A percentile compares a stretch with the other conserved stretches of the same genome.
Evolutionary conservation across 92 coral and sea anemone genomes (phyloP).

Genomic region (Parazoanthus darwini): DNA sequence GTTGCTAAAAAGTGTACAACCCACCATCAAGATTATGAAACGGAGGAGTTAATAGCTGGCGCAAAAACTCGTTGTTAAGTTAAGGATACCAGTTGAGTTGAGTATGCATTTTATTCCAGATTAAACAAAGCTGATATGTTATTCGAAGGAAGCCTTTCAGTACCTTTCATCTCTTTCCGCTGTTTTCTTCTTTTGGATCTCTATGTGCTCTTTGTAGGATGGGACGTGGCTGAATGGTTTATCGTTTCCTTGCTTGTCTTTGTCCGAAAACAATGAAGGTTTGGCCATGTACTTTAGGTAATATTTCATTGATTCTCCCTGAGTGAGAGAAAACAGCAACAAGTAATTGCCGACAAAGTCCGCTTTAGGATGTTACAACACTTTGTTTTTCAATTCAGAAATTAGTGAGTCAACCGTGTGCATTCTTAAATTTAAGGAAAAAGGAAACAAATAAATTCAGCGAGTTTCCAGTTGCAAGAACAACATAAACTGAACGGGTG

Average conservation of each 20-base stretch:
- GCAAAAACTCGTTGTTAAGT: too few species aligned
- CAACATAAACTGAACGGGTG: too few species aligned
- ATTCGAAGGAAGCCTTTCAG: neutral
- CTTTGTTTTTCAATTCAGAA: too few species aligned
- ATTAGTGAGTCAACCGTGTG: too few species aligned
- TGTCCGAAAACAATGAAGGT: conserved; percentile 79
- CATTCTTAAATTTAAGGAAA: too few species aligned
- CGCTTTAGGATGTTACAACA: neutral
- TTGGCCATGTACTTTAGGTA: conserved; percentile 87
- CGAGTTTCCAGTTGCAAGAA: too few species aligned
- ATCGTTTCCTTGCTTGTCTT: conserved; percentile 44
- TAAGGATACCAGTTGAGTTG: too few species aligned
- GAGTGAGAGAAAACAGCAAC: conserved; percentile 1
- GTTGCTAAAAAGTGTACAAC: too few species aligned
- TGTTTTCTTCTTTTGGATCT: conserved; percentile 72
- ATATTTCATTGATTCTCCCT: conserved; percentile 88
- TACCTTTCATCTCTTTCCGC: conserved; percentile 92
- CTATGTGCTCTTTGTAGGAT: conserved; percentile 69
- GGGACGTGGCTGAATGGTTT: conserved; percentile 16
- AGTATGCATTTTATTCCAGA: neutral
- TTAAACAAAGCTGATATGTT: neutral
- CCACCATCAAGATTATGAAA: too few species aligned
- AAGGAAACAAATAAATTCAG: too few species aligned
- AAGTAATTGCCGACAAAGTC: neutral
- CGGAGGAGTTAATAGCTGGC: too few species aligned